These are phyloP conservation scores for Ectropis grisescens DNA, from an alignment of 1,140 invertebrate species.

Conservation along the genomic window DNA sequence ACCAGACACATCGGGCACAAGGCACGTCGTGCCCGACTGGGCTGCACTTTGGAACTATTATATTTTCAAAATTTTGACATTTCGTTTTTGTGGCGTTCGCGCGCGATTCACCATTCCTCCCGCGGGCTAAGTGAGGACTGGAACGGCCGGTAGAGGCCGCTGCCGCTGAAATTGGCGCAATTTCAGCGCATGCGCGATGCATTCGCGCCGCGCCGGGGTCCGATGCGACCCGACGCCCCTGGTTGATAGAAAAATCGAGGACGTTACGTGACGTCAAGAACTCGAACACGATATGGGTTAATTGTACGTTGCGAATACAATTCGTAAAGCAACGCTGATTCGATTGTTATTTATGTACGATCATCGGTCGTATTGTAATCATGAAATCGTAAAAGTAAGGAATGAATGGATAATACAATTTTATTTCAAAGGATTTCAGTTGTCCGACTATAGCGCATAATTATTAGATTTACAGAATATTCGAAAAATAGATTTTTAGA, in stretches of 20 bases:
- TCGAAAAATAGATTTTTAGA: too few relatives aligned
- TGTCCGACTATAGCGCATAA: not conserved
- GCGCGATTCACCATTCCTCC: constrained; percentile 51
- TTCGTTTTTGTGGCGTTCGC: constrained; percentile 26
- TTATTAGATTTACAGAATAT: not conserved
- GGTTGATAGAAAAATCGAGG: constrained; percentile 65
- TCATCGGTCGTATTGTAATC: not conserved
- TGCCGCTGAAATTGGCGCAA: constrained; percentile 62
- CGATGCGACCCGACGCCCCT: constrained; percentile 55
- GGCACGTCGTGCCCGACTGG: constrained; percentile 6
- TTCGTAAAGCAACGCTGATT: constrained; percentile 7
- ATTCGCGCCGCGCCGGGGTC: constrained; percentile 49
- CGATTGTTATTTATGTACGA: not conserved
- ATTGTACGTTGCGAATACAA: constrained; percentile 52
- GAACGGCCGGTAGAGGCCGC: constrained; percentile 55
- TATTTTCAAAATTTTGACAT: constrained; percentile 55
- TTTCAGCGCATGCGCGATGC: constrained; percentile 53
- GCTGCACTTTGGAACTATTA: constrained; percentile 38
- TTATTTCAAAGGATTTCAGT: not conserved
- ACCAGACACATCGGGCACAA: constrained; percentile 10
- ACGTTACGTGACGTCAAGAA: constrained; percentile 61
- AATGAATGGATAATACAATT: not conserved
- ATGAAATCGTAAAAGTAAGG: not conserved
- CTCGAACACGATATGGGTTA: constrained; percentile 58
- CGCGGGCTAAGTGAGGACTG: constrained; percentile 34